Evolutionary conservation across 2,113 vertebrate species (phyloP).

Genomic region (Apeltes quadracus): DNA sequence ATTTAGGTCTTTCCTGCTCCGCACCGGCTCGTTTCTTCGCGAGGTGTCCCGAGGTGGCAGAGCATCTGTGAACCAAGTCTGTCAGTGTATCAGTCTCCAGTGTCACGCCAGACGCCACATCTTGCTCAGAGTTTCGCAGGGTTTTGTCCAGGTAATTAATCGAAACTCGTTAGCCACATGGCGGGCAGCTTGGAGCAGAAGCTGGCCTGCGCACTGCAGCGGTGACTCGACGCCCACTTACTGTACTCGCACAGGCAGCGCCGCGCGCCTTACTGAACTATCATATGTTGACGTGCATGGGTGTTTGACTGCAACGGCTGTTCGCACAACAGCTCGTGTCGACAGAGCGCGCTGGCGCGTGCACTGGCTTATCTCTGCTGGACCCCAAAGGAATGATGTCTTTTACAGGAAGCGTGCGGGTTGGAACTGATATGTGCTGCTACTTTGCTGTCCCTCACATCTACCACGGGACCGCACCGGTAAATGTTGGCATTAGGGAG

Average conservation of each 20-base stretch:
- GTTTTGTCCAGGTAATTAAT: constrained; percentile 72
- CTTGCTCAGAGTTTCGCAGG: constrained; percentile 51
- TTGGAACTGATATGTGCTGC: constrained; percentile 59
- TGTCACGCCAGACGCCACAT: constrained; percentile 62
- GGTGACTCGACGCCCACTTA: constrained; percentile 27
- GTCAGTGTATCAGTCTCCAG: constrained; percentile 52
- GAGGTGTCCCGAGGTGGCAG: constrained; percentile 42
- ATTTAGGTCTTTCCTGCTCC: constrained; percentile 43
- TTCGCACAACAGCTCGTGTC: constrained; percentile 40
- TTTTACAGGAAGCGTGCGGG: constrained; percentile 40
- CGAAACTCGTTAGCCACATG: constrained; percentile 74
- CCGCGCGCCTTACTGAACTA: constrained; percentile 4
- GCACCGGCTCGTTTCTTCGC: constrained; percentile 28
- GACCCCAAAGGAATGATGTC: constrained; percentile 42
- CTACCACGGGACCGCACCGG: constrained; percentile 56
- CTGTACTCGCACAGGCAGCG: constrained; percentile 12
- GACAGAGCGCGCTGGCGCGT: constrained; percentile 45
- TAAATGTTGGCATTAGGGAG: constrained; percentile 67
- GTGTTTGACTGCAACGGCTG: constrained; percentile 9
- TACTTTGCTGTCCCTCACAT: constrained; percentile 53
- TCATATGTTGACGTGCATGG: constrained; percentile 13
- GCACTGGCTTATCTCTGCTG: constrained; percentile 44
- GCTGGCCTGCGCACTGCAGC: constrained; percentile 10
- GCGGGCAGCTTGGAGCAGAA: constrained; percentile 36
- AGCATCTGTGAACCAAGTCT: constrained; percentile 64